A percentile compares a stretch with the other conserved stretches of the same genome.
These are phyloP conservation scores for Myzus persicae DNA, from an alignment of 1,140 invertebrate species.

Conservation along the genomic window DNA sequence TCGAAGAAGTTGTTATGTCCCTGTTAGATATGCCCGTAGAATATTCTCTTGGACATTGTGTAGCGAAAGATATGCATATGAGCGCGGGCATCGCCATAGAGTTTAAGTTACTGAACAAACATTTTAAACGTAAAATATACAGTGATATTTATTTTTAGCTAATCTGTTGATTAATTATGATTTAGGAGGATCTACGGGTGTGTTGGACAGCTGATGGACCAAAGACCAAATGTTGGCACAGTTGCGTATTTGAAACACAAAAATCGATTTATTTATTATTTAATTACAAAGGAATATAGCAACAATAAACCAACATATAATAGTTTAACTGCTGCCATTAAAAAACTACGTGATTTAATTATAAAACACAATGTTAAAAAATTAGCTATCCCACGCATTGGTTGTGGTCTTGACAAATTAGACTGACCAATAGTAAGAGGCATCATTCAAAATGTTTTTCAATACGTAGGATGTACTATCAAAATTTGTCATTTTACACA, in stretches of 20 bases:
- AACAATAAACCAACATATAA: constrained; percentile 65
- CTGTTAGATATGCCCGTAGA: constrained; percentile 36
- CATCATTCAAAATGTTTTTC: constrained; percentile 9
- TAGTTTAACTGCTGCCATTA: constrained; percentile 63
- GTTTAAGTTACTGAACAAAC: constrained; percentile 54
- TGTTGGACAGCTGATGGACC: constrained; percentile 64
- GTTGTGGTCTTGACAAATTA: constrained; percentile 72
- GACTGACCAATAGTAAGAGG: constrained; percentile 69
- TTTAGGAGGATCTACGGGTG: constrained; percentile 62
- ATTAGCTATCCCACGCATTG: constrained; percentile 71
- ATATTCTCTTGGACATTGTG: constrained; percentile 58
- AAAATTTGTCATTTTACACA: constrained; percentile 51
- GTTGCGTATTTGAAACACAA: constrained; percentile 67
- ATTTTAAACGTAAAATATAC: background rate
- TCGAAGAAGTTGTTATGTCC: constrained; percentile 42
- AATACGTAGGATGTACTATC: background rate
- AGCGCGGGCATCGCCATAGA: constrained; percentile 56
- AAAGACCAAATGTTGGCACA: constrained; percentile 67
- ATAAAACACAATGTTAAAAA: constrained; percentile 65
- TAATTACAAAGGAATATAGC: constrained; percentile 65
- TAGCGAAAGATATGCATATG: constrained; percentile 50
- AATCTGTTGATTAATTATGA: too few species aligned
- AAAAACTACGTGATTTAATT: constrained; percentile 63
- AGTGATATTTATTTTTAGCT: background rate
- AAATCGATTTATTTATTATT: constrained; percentile 70